phyloP scores from a whole-genome alignment of 2,888 invertebrate species.

The Crocallis elinguaria region DNA sequence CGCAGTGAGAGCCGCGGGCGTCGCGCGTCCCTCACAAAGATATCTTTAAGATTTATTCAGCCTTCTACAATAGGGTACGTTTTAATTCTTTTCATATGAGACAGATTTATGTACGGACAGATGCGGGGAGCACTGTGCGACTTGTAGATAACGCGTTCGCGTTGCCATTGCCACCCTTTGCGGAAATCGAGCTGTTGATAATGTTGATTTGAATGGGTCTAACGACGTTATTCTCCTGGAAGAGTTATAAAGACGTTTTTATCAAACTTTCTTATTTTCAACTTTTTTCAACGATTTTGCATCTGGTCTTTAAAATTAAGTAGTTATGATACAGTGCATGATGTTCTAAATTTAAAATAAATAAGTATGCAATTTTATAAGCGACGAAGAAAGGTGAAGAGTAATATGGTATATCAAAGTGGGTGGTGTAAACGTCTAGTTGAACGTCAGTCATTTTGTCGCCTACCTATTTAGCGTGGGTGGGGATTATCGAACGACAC shows the following conservation, averaged over 20 bases:
- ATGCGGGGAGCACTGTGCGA: constrained; percentile 58
- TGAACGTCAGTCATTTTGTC: constrained; percentile 9
- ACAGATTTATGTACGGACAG: constrained; percentile 82
- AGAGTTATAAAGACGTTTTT: constrained; percentile 8
- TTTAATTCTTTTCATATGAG: constrained; percentile 84
- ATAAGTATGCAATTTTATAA: too few species aligned
- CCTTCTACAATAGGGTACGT: constrained; percentile 81
- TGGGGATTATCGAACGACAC: constrained; percentile 9
- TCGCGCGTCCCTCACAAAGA: constrained; percentile 78
- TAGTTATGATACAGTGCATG: too few species aligned
- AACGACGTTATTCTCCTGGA: constrained; percentile 8
- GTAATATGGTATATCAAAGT: neutral
- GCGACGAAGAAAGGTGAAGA: neutral
- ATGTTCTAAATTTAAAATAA: too few species aligned
- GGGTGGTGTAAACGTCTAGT: constrained; percentile 6
- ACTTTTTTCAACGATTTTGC: neutral
- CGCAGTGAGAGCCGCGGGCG: constrained; percentile 70
- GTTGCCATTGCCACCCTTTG: constrained; percentile 56
- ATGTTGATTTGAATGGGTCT: constrained; percentile 25
- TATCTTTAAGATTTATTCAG: constrained; percentile 82
- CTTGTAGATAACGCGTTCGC: constrained; percentile 57
- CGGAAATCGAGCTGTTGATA: constrained; percentile 39
- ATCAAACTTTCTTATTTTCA: neutral
- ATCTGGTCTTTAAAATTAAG: too few species aligned
- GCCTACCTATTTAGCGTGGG: constrained; percentile 13